A percentile compares a stretch with the other conserved stretches of the same genome.
Evolutionary conservation across 2,797 vertebrate genomes (phyloP).

Genomic region (Psittacula derbiana): DNA sequence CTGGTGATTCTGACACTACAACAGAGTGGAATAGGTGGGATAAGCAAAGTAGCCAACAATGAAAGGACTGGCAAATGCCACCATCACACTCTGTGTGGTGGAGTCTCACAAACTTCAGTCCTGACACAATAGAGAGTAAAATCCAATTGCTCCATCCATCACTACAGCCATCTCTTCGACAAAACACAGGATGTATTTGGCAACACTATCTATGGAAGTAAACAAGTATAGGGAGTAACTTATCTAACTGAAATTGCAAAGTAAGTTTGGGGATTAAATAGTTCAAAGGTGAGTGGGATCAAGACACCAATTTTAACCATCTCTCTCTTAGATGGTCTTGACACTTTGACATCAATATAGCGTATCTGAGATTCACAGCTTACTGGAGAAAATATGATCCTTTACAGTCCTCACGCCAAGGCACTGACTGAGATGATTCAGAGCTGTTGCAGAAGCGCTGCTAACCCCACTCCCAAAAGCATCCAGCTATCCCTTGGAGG

Average conservation of each 20-base stretch:
- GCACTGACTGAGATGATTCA: background rate
- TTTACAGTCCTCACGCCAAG: background rate
- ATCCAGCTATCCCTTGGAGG: background rate
- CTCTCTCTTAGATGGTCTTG: background rate
- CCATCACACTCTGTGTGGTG: background rate
- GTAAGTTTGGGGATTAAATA: background rate
- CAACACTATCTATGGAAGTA: accelerated
- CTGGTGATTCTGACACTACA: background rate
- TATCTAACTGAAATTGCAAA: background rate
- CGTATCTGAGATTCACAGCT: background rate
- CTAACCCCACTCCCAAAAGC: background rate
- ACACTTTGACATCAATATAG: background rate
- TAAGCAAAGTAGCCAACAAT: background rate
- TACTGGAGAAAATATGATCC: background rate
- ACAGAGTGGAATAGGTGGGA: background rate
- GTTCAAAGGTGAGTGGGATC: background rate
- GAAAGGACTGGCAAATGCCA: background rate
- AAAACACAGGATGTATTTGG: accelerated
- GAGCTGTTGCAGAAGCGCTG: background rate
- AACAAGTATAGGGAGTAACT: background rate
- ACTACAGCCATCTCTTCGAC: background rate
- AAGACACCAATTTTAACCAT: background rate
- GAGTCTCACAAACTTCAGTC: background rate
- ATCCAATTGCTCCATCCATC: background rate
- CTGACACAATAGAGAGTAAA: background rate